Percentiles rank a stretch among this genome's conserved stretches.
Conservation (phyloP, 1,140 invertebrate genomes). For the Lethocerus indicus region DNA sequence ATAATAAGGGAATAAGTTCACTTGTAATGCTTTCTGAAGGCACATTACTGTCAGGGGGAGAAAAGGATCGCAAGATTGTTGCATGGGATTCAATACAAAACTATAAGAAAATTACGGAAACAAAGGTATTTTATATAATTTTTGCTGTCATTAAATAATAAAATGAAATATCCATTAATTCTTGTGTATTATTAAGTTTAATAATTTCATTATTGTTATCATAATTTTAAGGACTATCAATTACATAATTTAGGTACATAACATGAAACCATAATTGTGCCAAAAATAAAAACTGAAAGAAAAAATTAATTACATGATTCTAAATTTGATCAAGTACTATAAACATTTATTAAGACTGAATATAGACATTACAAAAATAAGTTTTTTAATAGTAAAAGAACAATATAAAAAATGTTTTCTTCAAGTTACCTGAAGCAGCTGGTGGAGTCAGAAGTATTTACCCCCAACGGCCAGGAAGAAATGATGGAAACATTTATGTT, state of each 20-base stretch:
- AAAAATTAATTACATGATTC: not conserved
- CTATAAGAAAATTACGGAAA: slow-evolving; percentile 77
- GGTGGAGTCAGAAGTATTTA: slow-evolving; percentile 76
- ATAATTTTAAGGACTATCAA: too few species aligned
- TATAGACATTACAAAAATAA: too few species aligned
- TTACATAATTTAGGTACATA: too few species aligned
- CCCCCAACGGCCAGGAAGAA: slow-evolving; percentile 62
- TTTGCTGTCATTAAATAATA: too few species aligned
- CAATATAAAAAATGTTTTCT: slow-evolving; percentile 1
- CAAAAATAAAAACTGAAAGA: not conserved
- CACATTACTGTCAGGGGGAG: slow-evolving; percentile 73
- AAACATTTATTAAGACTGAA: too few species aligned
- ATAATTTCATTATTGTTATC: too few species aligned
- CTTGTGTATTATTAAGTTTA: too few species aligned
- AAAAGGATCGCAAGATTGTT: slow-evolving; percentile 73
- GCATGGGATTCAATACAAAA: slow-evolving; percentile 84
- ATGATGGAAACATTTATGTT: slow-evolving; percentile 80
- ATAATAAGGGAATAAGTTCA: slow-evolving; percentile 70
- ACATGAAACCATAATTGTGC: not conserved
- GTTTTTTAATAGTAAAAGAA: too few species aligned
- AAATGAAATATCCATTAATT: too few species aligned
- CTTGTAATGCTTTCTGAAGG: slow-evolving; percentile 77
- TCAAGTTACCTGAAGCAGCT: slow-evolving; percentile 59
- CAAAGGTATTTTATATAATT: slow-evolving; percentile 41
- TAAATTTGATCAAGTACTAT: too few species aligned